phyloP scores from a whole-genome alignment of 2,888 invertebrate genomes.

The Perdita meconis region DNA sequence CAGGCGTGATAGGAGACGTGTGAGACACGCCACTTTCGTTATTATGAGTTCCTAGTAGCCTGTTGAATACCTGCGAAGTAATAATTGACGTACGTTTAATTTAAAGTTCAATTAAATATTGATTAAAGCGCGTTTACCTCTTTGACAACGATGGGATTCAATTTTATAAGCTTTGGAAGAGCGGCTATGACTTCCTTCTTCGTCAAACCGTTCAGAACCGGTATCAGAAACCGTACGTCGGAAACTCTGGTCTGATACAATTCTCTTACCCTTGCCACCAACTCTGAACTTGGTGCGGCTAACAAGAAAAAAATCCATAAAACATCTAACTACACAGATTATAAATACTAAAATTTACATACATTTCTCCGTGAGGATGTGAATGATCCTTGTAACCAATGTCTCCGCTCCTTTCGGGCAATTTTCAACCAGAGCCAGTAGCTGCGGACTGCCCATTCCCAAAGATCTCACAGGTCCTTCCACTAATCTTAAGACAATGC shows the following conservation, averaged over 20 bases:
- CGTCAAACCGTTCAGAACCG: constrained; percentile 95
- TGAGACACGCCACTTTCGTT: constrained; percentile 82
- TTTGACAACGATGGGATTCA: constrained; percentile 97
- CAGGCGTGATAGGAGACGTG: constrained; percentile 91
- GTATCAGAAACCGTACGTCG: constrained; percentile 98
- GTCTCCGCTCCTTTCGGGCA: constrained; percentile 98
- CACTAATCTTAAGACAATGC: constrained; percentile 92
- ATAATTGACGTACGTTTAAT: no score
- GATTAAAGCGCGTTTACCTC: constrained; percentile 86
- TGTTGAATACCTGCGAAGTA: constrained; percentile 88
- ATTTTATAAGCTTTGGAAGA: constrained; percentile 95
- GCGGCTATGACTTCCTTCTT: constrained; percentile 96
- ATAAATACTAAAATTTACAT: constrained; percentile 29
- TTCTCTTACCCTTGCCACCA: constrained; percentile 95
- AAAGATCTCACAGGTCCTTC: constrained; percentile 91
- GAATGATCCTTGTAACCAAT: constrained; percentile 96
- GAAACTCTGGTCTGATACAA: constrained; percentile 96
- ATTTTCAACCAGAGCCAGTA: constrained; percentile 93
- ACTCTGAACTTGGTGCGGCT: constrained; percentile 91
- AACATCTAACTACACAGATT: constrained; percentile 5
- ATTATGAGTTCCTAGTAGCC: constrained; percentile 91
- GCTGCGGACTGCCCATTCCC: constrained; percentile 92
- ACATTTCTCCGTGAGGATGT: constrained; percentile 97
- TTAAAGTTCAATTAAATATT: no score
- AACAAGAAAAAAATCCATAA: constrained; percentile 64